Base-by-base conservation (phyloP, 2,888 invertebrate genomes). In the Sesia bembeciformis region DNA sequence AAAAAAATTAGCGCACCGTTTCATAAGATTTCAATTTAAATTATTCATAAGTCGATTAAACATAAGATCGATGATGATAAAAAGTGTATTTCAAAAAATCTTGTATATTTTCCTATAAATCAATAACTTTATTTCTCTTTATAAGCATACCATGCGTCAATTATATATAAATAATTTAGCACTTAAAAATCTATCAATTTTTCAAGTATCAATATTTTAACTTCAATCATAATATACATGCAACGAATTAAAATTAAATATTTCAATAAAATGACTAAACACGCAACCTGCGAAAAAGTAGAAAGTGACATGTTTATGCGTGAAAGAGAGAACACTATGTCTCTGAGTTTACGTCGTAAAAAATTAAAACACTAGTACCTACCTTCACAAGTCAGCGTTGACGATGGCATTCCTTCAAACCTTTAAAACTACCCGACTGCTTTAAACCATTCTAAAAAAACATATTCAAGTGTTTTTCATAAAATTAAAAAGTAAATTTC, bases 1-100 rank as follows among this genome's bases (percentile, higher is more conserved):
- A 66, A 73, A n/a, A 70, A 61, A 59, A 67, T 57, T 66, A 63
- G 68, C 68, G 79, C 81, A 84, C 76, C 77, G 66, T 77, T 74
- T 78, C 78, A 67, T 68, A 66, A 68, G 63, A 65, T 57, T 54
- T n/a, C 5, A 49, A 52, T 52, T 52, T 52, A 52, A 40, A 40
- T 8, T 52, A 52, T 38, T 40, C 40, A 52, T 40, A 52, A 52
- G 8, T 40, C 40, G 40, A 52, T 52, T 40, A 40, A 52, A 52
- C 40, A 52, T 40, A 52, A 52, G 39, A n/a, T 4, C 40, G 40
- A 7, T 52, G 5, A 49, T 52, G 40, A 52, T 5, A 52, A 7
- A 52, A 39, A 38, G 8, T 39, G 50, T 39, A 50, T 50, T 38
- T 50, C 38, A 7, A 39, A 50, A 50, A 49, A 50, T 23, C 7